Evolutionary conservation across 2,888 invertebrate genomes (phyloP), one percentile per base, ranked within the genome.

Genomic region (Pasiphila rectangulata): DNA sequence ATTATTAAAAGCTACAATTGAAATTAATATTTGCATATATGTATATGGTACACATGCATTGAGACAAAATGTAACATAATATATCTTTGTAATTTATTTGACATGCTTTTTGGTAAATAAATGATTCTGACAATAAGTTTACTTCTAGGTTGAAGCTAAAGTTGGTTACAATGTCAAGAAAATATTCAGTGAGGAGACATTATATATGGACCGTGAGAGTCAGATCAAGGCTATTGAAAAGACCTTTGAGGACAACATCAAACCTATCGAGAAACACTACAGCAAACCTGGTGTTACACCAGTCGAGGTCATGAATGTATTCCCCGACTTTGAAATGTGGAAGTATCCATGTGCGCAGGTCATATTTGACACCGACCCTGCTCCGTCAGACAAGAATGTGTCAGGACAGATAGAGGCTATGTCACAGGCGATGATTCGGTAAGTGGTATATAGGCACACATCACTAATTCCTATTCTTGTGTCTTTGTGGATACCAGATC

Each of bases 391-490:
- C 47, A 94, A 95, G 69, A 93, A 95, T 64, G 92, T 95, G 34
- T 94, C 96, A 16, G 95, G 95, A 4, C 97, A 98, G 73, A 92
- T 96, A 64, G 98, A 98, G 77, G 97, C 98, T 76, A 98, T 99
- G 98, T 98, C 98, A 17, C 98, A 99, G 81, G 99, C 98, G 67
- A 98, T 99, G 97, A 98, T 99, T 85, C 92, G 98, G 95, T 95
- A 72, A 56, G 78, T 29, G 2, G 6, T 12, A 10, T 0, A 2
- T 20, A 10, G 10, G 4, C 6, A 15, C 12, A 13, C 13, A 7
- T 25, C 15, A n/a, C n/a, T n/a, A n/a, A n/a, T n/a, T n/a, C n/a
- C n/a, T n/a, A n/a, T n/a, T n/a, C n/a, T n/a, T n/a, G n/a, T n/a
- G n/a, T n/a, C n/a, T n/a, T n/a, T n/a, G n/a, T n/a, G n/a, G n/a